Evolutionary conservation across 2,113 vertebrate species (phyloP).

Genomic region (Mesocricetus auratus): DNA sequence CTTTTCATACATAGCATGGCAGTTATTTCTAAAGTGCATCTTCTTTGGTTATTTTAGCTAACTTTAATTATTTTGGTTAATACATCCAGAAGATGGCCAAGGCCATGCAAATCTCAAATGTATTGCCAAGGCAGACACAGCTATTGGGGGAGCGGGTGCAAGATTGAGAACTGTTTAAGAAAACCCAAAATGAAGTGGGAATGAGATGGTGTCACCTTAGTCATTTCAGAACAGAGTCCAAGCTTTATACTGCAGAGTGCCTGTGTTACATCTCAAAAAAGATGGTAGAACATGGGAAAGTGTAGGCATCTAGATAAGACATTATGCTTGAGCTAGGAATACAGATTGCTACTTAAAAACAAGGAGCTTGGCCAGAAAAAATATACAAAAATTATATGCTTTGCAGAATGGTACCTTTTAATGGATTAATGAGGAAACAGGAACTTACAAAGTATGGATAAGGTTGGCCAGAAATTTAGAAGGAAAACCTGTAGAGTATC

Average conservation of each 20-base stretch:
- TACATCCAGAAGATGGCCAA: neutral
- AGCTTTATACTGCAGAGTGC: neutral
- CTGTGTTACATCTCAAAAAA: neutral
- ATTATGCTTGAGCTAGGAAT: neutral
- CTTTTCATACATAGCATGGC: neutral
- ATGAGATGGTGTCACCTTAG: neutral
- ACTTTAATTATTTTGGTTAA: neutral
- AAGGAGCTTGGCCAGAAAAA: neutral
- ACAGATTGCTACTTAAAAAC: conserved; percentile 2
- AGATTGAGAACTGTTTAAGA: neutral
- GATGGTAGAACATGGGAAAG: neutral
- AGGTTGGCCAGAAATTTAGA: conserved; percentile 1
- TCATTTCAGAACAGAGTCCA: neutral
- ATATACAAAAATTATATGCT: neutral
- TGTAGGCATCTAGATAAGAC: neutral
- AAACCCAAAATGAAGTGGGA: neutral
- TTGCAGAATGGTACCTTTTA: neutral
- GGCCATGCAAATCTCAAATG: neutral
- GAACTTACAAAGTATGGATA: neutral
- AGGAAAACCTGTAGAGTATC: neutral
- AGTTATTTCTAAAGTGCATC: neutral
- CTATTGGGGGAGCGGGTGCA: neutral
- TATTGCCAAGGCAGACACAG: neutral
- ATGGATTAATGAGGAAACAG: neutral
- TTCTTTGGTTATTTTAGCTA: neutral